Evolutionary conservation across 2,113 vertebrate species (phyloP), one percentile per base, ranked within the genome.

Genomic region (Elachura formosa): DNA sequence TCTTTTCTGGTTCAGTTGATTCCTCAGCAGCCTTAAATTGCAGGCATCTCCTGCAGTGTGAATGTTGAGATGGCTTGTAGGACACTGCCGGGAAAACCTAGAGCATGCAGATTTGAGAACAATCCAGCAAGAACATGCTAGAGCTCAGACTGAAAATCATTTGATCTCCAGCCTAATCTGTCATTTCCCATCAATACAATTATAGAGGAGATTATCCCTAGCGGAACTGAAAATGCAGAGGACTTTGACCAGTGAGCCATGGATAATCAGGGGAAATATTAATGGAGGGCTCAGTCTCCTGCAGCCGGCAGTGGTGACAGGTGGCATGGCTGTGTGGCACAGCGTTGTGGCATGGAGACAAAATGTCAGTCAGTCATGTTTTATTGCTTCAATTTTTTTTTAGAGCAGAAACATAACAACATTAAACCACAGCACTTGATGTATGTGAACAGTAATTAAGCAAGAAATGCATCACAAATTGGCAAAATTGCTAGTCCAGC

Each of bases 341-440:
- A 52, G 66, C 36, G 45, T 59, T 68, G 55, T 62, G 73, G 38
- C 73, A 68, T 48, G 41, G 56, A 94, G 58, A 58, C 28, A 54
- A 69, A 59, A 26, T 85, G 71, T 81, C 95, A 79, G 1, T 94
- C 84, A 90, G n/a, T 95, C 61, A 59, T 52, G 29, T 62, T 94
- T 88, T 93, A 75, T 85, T 80, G 52, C 79, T 89, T 87, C 73
- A 83, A 21, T 38, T 82, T 91, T 91, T 92, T 92, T 71, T 93
- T 26, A 72, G 43, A 89, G 73, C 38, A 72, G 79, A 67, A 77
- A 29, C 21, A 45, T 72, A 77, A 82, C 51, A 83, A 88, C 72
- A 79, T 82, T 87, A 92, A 90, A 33, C 12, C 62, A 63, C 12
- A 29, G 28, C 45, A 41, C 29, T 68, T 64, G 25, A 31, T 82